phyloP scores from a whole-genome alignment of 2,113 vertebrate genomes.

The Lagopus leucura region DNA sequence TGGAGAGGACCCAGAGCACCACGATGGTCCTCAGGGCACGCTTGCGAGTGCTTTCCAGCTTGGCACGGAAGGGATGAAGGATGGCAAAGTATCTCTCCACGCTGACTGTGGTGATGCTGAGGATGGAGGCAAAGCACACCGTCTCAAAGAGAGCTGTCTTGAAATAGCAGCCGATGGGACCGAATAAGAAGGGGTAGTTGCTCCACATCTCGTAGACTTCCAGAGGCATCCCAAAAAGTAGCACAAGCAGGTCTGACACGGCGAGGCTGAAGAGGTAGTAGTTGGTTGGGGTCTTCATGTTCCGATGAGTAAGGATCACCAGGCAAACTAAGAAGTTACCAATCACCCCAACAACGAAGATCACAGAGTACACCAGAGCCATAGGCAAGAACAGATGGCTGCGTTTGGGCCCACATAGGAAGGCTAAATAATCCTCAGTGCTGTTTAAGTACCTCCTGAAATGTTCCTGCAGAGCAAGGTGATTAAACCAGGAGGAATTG shows the following conservation, averaged over 20 bases:
- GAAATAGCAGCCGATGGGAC: slow-evolving; percentile 89
- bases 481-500: slow-evolving; percentile 66
- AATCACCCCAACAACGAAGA: slow-evolving; percentile 87
- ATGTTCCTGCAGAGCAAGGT: background rate
- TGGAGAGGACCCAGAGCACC: slow-evolving; percentile 84
- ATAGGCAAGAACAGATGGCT: slow-evolving; percentile 78
- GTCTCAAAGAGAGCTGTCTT: slow-evolving; percentile 93
- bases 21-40: slow-evolving; percentile 88
- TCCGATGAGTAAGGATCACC: slow-evolving; percentile 88
- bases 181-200: slow-evolving; percentile 94
- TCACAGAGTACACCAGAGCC: slow-evolving; percentile 76
- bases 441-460: slow-evolving; percentile 72
- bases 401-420: slow-evolving; percentile 75
- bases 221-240: slow-evolving; percentile 92
- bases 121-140: slow-evolving; percentile 91
- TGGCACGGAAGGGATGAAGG: slow-evolving; percentile 88
- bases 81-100: slow-evolving; percentile 92
- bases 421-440: slow-evolving; percentile 78
- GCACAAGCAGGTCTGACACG: slow-evolving; percentile 89
- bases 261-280: slow-evolving; percentile 96
- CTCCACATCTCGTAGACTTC: slow-evolving; percentile 96
- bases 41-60: slow-evolving; percentile 86
- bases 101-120: slow-evolving; percentile 90
- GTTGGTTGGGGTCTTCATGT: slow-evolving; percentile 94
- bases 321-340: slow-evolving; percentile 92